Evolutionary conservation across 2,797 vertebrate species (phyloP).

Genomic region (Malacoraja senta): DNA sequence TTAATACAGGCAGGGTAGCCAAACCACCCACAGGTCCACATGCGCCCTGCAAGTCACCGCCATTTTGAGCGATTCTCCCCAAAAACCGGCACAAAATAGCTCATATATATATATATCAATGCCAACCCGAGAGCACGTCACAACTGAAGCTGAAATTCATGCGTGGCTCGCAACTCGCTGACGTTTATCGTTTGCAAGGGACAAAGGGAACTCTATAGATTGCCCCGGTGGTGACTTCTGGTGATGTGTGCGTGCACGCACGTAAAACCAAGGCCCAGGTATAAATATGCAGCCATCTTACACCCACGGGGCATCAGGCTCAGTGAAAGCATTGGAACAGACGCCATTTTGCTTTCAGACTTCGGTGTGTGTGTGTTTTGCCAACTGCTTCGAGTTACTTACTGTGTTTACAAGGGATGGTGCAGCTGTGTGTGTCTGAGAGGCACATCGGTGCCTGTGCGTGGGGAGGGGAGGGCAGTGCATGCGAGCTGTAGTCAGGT

Average conservation of each 20-base stretch:
- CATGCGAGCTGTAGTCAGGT: constrained; percentile 1
- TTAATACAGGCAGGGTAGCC: constrained; percentile 7
- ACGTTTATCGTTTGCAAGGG: neutral
- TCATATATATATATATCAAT: neutral
- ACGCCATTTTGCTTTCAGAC: constrained; percentile 16
- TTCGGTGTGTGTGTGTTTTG: neutral
- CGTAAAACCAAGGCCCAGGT: neutral
- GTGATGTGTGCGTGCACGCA: neutral
- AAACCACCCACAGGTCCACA: constrained; percentile 11
- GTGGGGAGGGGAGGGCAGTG: constrained; percentile 23
- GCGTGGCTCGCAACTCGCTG: too few species aligned
- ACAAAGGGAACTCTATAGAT: neutral
- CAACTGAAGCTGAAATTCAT: neutral
- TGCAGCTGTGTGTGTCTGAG: constrained; percentile 30
- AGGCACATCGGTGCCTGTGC: constrained; percentile 21
- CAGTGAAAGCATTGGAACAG: neutral
- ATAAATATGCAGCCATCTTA: constrained; percentile 7
- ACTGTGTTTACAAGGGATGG: constrained; percentile 36
- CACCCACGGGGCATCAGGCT: neutral
- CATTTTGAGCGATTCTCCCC: neutral
- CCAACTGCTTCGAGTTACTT: constrained; percentile 36
- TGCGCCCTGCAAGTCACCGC: neutral
- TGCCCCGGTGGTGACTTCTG: constrained; percentile 20
- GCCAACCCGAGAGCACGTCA: neutral
- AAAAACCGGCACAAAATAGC: neutral